Base-by-base conservation (phyloP, 1,140 invertebrate genomes). In the Chymomyza costata region DNA sequence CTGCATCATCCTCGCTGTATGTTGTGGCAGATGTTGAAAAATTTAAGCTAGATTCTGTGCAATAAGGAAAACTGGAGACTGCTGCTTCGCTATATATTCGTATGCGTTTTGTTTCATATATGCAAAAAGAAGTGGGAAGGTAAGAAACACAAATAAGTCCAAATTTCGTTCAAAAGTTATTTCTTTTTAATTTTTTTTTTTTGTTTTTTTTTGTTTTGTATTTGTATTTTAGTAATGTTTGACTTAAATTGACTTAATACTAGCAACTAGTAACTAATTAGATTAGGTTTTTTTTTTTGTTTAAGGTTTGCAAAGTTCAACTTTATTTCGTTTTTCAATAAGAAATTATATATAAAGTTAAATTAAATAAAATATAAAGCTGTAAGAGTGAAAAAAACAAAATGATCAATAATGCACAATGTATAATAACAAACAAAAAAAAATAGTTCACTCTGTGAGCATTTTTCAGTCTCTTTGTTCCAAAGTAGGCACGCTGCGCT, bases 1-100 rank as follows among this genome's bases (percentile, higher is more conserved):
- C 87, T 70, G 86, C 86, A 83, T 88, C 87, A 78, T 88, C 87
- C 85, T 88, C 87, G 73, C 87, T 88, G 67, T 87, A 88, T 62
- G 86, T 86, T 63, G 87, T 84, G 51, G 86, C 86, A 39, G 86
- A 82, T 74, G 84, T 85, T 64, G 84, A 86, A 70, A 86, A 86
- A 85, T 86, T 86, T 70, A 86, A 82, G 25, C 84, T 85, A 82
- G 84, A 85, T 85, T 86, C 84, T 81, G 78, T 78, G 70, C 84
- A 86, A 84, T 86, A 86, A 65, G 82, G 81, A 85, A 86, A 86
- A 82, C 83, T 85, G 73, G 84, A 80, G 65, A 85, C 82, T 55
- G 84, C 81, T 78, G 84, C 81, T 64, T 86, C 84, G 71, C 84
- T 86, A 81, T 71, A 82, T 70, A 71, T 56, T 56, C 63, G 63